Percentiles rank a stretch among this genome's conserved stretches.
Evolutionary conservation across 1,140 invertebrate genomes (phyloP).

Genomic region (Pinna nobilis): DNA sequence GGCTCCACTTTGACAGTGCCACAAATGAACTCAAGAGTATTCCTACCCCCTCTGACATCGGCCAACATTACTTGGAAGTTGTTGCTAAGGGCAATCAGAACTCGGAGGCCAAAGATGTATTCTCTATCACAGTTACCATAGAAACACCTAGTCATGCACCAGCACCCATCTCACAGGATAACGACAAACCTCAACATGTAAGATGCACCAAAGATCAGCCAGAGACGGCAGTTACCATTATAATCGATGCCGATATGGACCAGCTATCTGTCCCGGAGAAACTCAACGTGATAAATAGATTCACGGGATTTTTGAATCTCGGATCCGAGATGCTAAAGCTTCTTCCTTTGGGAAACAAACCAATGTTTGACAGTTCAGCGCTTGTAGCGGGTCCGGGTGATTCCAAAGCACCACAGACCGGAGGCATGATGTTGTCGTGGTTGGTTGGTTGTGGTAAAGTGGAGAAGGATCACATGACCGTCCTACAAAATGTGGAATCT

Average conservation of each 20-base stretch:
- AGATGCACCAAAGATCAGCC: constrained; percentile 65
- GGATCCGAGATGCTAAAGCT: constrained; percentile 75
- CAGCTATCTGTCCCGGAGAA: constrained; percentile 50
- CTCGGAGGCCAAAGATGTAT: constrained; percentile 59
- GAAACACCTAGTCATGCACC: constrained; percentile 44
- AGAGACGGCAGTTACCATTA: constrained; percentile 69
- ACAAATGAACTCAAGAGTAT: constrained; percentile 77
- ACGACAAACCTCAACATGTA: constrained; percentile 53
- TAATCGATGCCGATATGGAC: constrained; percentile 69
- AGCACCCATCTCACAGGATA: constrained; percentile 26
- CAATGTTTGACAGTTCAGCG: constrained; percentile 73
- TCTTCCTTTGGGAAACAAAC: constrained; percentile 64
- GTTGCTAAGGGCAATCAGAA: constrained; percentile 58
- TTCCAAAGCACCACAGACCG: constrained; percentile 74
- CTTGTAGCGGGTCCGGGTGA: constrained; percentile 80
- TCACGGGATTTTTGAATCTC: constrained; percentile 63
- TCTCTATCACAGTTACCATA: constrained; percentile 59
- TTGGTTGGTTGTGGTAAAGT: constrained; percentile 83
- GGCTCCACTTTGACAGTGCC: constrained; percentile 72
- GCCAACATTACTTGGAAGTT: constrained; percentile 79
- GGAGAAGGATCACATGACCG: constrained; percentile 77
- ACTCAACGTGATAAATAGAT: constrained; percentile 57
- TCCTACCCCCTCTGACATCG: constrained; percentile 77
- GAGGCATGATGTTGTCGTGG: constrained; percentile 78
- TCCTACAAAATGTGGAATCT: constrained; percentile 79